Evolutionary conservation across 2,888 invertebrate species (phyloP), one percentile per base, ranked within the genome.

Genomic region (Himalopsyche tibetana): DNA sequence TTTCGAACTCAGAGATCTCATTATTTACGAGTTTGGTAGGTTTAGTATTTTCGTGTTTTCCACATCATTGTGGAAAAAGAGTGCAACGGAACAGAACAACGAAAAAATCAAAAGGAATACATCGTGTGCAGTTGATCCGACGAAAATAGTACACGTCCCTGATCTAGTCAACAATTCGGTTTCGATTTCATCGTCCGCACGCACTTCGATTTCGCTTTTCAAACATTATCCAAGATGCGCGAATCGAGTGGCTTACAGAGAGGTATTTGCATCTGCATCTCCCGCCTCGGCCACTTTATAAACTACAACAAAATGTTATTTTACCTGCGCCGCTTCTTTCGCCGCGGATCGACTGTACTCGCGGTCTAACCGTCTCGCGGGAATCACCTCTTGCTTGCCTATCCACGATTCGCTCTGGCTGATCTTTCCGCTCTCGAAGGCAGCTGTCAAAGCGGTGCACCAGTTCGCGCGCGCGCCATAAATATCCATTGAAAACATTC

Each of bases 361-460:
- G 42, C 51, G 80, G 80, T 51, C 80, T 51, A 51, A 42, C 80
- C 80, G 80, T 51, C 80, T 80, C 80, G 80, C 80, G 80, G n/a
- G 80, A 80, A 80, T 28, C 80, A 80, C 80, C 80, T 80, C 42
- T 51, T 74, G 28, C 28, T 28, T 36, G 74, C 42, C 19, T n/a
- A n/a, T 80, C 45, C 45, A 28, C 74, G 38, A 36, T 74, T 74
- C 38, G 74, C 80, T 45, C 45, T 51, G 19, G 42, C 15, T 45
- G 80, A 42, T 42, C 80, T 51, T 28, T 80, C 80, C 45, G 80
- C n/a, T 42, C 80, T 80, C 80, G n/a, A 74, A 9, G 74, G 15
- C 80, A 80, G 36, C 80, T 80, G 80, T 80, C 80, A 80, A 80
- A 80, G n/a, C 5, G 12, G 74, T 28, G 19, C 28, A 74, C 38